phyloP scores from a whole-genome alignment of 2,113 vertebrate species.

The Pandion haliaetus region DNA sequence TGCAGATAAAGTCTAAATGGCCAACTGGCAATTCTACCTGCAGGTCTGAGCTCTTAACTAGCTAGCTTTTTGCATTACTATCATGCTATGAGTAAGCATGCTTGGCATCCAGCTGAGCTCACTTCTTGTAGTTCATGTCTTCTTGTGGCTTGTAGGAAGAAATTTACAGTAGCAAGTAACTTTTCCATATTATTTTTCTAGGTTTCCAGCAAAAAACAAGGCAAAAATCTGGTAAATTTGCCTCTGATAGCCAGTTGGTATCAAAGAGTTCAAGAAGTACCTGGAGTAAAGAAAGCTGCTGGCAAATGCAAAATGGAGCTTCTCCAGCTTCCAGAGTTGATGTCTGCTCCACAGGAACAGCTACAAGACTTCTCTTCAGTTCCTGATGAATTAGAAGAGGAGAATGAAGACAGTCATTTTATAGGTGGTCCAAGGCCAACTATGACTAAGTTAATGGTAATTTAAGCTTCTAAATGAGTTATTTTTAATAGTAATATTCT shows the following conservation, averaged over 20 bases:
- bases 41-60: not conserved
- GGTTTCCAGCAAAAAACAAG: conserved; percentile 72
- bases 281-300: conserved; percentile 80
- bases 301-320: conserved; percentile 80
- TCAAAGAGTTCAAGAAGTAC: conserved; percentile 85
- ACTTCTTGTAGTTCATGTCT: not conserved
- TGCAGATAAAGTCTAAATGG: not conserved
- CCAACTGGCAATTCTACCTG: not conserved
- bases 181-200: conserved; percentile 35
- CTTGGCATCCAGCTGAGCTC: not conserved
- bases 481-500: not conserved
- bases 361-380: not conserved
- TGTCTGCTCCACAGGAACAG: not conserved
- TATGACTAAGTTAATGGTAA: conserved; percentile 93
- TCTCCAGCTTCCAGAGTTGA: conserved; percentile 60
- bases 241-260: conserved; percentile 89
- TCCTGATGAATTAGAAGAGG: conserved; percentile 55
- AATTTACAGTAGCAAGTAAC: not conserved
- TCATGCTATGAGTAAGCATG: not conserved
- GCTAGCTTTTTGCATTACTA: not conserved
- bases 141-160: not conserved
- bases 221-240: conserved; percentile 68
- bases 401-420: conserved; percentile 74
- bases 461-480: not conserved
- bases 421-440: conserved; percentile 93